Percentiles rank a stretch among this genome's conserved stretches.
Evolutionary conservation across 2,888 invertebrate species (phyloP).

Genomic region (Notodonta ziczac): DNA sequence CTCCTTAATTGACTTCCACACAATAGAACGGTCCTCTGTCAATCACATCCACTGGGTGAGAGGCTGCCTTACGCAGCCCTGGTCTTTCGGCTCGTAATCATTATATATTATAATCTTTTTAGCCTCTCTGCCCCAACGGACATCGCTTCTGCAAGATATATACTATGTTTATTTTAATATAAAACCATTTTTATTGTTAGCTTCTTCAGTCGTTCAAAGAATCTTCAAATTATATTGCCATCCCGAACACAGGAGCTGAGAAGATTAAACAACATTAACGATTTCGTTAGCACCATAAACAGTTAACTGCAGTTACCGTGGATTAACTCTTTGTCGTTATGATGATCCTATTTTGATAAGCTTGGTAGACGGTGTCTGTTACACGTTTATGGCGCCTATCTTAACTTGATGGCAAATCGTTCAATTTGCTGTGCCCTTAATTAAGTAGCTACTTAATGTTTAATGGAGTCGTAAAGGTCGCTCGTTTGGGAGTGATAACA

Average conservation of each 20-base stretch:
- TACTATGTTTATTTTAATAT: too few relatives aligned
- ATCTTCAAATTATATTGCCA: slow-evolving; percentile 9
- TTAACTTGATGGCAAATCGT: slow-evolving; percentile 6
- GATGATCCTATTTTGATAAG: slow-evolving; percentile 28
- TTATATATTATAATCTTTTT: too few relatives aligned
- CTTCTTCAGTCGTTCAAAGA: neutral
- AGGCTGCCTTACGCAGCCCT: too few relatives aligned
- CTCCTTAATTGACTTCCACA: too few relatives aligned
- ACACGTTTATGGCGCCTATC: neutral
- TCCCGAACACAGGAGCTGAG: slow-evolving; percentile 14
- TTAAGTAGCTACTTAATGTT: neutral
- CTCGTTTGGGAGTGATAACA: neutral
- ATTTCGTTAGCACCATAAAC: slow-evolving; percentile 25
- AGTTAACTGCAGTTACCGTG: slow-evolving; percentile 16
- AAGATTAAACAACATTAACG: slow-evolving; percentile 32
- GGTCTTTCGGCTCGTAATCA: too few relatives aligned
- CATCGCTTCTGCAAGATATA: too few relatives aligned
- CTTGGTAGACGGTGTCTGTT: slow-evolving; percentile 19
- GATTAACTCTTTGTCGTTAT: slow-evolving; percentile 27
- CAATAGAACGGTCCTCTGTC: too few relatives aligned
- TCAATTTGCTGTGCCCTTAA: slow-evolving; percentile 7
- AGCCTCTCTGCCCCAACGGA: too few relatives aligned
- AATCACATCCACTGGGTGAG: too few relatives aligned
- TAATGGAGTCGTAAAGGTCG: neutral
- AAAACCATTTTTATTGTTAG: too few relatives aligned